A percentile compares a stretch with the other conserved stretches of the same genome.
phyloP scores from a whole-genome alignment of 2,888 invertebrate species.

The Euzetes globulus region DNA sequence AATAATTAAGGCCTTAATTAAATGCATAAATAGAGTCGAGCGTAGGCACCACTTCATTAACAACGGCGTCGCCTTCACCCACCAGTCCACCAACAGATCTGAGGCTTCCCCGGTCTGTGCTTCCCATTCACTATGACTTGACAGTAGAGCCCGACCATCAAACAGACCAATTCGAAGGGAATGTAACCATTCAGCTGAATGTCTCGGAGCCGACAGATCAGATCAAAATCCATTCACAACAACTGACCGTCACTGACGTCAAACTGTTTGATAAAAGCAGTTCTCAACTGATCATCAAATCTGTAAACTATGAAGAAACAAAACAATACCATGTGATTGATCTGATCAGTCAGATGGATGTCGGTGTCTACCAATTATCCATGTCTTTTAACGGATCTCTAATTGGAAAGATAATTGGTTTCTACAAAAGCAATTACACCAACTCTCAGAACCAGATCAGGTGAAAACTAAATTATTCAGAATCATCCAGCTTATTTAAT shows the following conservation, averaged over 20 bases:
- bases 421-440: slow-evolving; percentile 30
- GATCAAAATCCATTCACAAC: slow-evolving; percentile 25
- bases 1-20: background rate
- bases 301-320: background rate
- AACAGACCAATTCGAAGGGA: slow-evolving; percentile 18
- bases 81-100: slow-evolving; percentile 26
- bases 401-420: slow-evolving; percentile 30
- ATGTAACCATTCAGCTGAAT: slow-evolving; percentile 10
- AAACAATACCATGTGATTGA: slow-evolving; percentile 15
- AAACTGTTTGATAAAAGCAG: background rate
- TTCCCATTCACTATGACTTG: slow-evolving; percentile 25
- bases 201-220: background rate
- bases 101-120: background rate
- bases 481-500: too few relatives aligned
- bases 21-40: background rate
- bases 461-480: background rate
- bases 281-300: background rate
- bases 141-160: slow-evolving; percentile 18
- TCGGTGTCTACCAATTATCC: background rate
- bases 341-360: background rate
- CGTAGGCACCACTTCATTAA: background rate
- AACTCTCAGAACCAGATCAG: slow-evolving; percentile 22
- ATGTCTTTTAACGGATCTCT: slow-evolving; percentile 19
- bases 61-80: background rate
- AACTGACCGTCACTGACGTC: background rate